Conservation (phyloP, 2,888 invertebrate species). For the Aelia acuminata region DNA sequence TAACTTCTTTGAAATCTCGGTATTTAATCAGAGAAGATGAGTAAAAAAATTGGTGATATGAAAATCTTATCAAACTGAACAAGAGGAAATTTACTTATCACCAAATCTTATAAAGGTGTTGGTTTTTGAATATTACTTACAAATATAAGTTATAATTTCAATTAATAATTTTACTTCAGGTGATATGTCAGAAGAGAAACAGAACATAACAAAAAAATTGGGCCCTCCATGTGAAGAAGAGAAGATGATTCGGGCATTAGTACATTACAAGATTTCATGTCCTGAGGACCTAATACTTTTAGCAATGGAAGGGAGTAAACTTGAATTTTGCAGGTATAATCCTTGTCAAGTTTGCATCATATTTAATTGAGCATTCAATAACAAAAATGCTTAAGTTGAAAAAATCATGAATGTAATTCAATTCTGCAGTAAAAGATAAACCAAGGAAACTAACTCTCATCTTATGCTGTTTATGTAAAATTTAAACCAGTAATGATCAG, state of each 20-base stretch:
- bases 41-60: background rate
- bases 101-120: too few species aligned
- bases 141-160: background rate
- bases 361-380: background rate
- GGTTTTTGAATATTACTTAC: too few species aligned
- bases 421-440: too few species aligned
- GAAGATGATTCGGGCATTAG: slow-evolving; percentile 23
- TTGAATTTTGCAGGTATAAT: slow-evolving; percentile 46
- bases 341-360: background rate
- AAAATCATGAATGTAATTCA: too few species aligned
- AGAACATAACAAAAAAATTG: background rate
- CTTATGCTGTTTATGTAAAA: too few species aligned
- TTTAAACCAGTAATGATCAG: too few species aligned
- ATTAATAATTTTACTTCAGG: background rate
- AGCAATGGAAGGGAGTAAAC: slow-evolving; percentile 47
- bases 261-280: slow-evolving; percentile 30
- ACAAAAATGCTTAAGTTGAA: too few species aligned
- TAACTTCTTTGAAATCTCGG: too few species aligned
- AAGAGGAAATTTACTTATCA: background rate
- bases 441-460: too few species aligned
- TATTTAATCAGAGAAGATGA: background rate
- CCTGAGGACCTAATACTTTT: slow-evolving; percentile 51
- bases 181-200: background rate
- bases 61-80: background rate
- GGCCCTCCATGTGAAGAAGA: slow-evolving; percentile 23